phyloP scores from a whole-genome alignment of 2,888 invertebrate genomes.

The Oligia fasciuncula region DNA sequence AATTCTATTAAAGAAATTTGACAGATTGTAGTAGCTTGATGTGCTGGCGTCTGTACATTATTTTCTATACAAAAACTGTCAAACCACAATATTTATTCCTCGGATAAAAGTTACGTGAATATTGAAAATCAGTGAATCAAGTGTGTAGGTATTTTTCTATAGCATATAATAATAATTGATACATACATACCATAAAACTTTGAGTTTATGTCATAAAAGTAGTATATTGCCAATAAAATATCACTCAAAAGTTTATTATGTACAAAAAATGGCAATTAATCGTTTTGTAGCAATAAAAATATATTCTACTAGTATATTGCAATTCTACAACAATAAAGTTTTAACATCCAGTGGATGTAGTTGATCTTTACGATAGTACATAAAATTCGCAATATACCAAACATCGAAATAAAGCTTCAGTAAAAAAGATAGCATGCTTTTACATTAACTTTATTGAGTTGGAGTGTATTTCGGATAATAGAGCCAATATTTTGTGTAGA shows the following conservation, averaged over 20 bases:
- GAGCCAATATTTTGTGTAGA: conserved; percentile 17
- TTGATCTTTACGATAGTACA: conserved; percentile 49
- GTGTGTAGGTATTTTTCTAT: background rate
- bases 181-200: conserved; percentile 15
- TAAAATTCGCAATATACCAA: conserved; percentile 47
- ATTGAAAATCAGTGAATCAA: background rate
- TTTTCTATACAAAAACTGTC: too few species aligned
- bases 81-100: too few species aligned
- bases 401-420: conserved; percentile 39
- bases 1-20: too few species aligned
- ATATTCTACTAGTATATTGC: conserved; percentile 41
- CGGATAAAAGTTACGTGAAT: too few species aligned
- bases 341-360: conserved; percentile 37
- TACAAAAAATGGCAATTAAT: conserved; percentile 47
- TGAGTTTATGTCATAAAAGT: conserved; percentile 10
- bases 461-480: conserved; percentile 7
- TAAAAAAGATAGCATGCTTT: conserved; percentile 38
- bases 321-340: conserved; percentile 54
- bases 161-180: conserved; percentile 12
- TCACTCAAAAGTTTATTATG: conserved; percentile 26
- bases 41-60: too few species aligned
- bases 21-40: too few species aligned
- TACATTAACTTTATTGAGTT: conserved; percentile 30
- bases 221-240: conserved; percentile 32
- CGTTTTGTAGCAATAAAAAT: conserved; percentile 47